phyloP scores from a whole-genome alignment of 2,888 invertebrate species.

The Hofmannophila pseudospretella region DNA sequence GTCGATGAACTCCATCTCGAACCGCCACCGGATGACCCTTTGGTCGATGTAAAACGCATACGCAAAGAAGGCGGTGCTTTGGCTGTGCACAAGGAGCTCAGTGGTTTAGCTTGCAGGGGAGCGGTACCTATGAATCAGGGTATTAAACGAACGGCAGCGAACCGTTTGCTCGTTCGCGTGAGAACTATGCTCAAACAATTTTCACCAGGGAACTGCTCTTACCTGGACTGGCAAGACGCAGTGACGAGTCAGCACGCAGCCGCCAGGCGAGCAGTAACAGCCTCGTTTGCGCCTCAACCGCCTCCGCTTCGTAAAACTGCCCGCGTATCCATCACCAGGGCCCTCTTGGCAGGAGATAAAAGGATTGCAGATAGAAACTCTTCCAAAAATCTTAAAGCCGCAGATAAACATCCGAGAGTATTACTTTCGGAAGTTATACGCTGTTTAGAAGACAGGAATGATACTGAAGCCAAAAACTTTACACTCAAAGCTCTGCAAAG shows the following conservation, averaged over 20 bases:
- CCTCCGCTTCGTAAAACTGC: slow-evolving; percentile 33
- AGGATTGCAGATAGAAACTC: slow-evolving; percentile 43
- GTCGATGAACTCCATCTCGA: slow-evolving; percentile 37
- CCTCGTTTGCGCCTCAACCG: slow-evolving; percentile 62
- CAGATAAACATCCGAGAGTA: slow-evolving; percentile 39
- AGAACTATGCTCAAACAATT: slow-evolving; percentile 60
- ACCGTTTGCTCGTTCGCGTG: slow-evolving; percentile 51
- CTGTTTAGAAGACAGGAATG: slow-evolving; percentile 46
- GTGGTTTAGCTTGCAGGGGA: slow-evolving; percentile 47
- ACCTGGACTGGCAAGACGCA: slow-evolving; percentile 54
- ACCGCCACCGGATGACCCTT: slow-evolving; percentile 33
- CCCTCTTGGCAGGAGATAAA: slow-evolving; percentile 46
- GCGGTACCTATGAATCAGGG: slow-evolving; percentile 56
- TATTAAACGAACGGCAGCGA: slow-evolving; percentile 63
- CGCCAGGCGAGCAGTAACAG: slow-evolving; percentile 54
- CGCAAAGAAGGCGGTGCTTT: slow-evolving; percentile 58
- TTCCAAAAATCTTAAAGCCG: slow-evolving; percentile 33
- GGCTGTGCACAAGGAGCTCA: slow-evolving; percentile 61
- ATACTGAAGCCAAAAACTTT: slow-evolving; percentile 40
- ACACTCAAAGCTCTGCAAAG: slow-evolving; percentile 40
- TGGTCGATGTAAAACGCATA: slow-evolving; percentile 47
- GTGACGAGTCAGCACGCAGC: slow-evolving; percentile 61
- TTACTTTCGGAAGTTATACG: slow-evolving; percentile 48
- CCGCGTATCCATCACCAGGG: slow-evolving; percentile 41
- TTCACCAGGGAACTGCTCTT: slow-evolving; percentile 44